Percentiles rank a stretch among this genome's conserved stretches.
Conservation (phyloP, 2,888 invertebrate genomes). For the Agrotis segetum region DNA sequence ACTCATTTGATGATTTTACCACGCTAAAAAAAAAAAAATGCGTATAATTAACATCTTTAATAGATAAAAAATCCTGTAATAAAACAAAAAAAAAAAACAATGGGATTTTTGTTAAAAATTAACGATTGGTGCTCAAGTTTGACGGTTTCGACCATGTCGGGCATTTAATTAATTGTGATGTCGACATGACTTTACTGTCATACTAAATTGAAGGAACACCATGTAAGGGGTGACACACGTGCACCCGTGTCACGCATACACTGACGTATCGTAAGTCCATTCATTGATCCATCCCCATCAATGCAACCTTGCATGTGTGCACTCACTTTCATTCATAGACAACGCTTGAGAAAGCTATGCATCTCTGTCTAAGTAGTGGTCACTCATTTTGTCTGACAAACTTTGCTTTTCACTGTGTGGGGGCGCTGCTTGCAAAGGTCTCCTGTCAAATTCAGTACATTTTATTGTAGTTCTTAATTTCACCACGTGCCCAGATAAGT, state of each 20-base stretch:
- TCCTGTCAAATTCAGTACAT: not conserved
- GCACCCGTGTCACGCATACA: constrained; percentile 3
- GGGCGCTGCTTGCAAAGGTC: constrained; percentile 14
- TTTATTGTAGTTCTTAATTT: constrained; percentile 28
- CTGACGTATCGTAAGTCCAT: not conserved
- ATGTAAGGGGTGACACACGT: not conserved
- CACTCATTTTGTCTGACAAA: constrained; percentile 6
- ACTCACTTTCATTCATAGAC: constrained; percentile 19
- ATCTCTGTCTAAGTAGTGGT: constrained; percentile 4
- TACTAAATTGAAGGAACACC: not conserved
- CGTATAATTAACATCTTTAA: too few relatives aligned
- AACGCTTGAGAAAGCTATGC: constrained; percentile 3
- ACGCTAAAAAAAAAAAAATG: too few relatives aligned
- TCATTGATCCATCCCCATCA: constrained; percentile 11
- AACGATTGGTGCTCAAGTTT: not conserved
- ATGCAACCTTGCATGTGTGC: constrained; percentile 20
- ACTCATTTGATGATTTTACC: too few relatives aligned
- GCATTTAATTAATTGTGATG: not conserved
- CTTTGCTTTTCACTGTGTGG: not conserved
- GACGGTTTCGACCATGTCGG: not conserved
- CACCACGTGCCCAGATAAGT: constrained; percentile 10
- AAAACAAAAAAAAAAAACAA: not conserved
- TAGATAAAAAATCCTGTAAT: not conserved
- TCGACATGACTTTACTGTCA: not conserved
- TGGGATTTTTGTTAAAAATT: not conserved